These are phyloP conservation scores for Selene dorsalis DNA, from an alignment of 2,797 vertebrate genomes.

Conservation along the genomic window DNA sequence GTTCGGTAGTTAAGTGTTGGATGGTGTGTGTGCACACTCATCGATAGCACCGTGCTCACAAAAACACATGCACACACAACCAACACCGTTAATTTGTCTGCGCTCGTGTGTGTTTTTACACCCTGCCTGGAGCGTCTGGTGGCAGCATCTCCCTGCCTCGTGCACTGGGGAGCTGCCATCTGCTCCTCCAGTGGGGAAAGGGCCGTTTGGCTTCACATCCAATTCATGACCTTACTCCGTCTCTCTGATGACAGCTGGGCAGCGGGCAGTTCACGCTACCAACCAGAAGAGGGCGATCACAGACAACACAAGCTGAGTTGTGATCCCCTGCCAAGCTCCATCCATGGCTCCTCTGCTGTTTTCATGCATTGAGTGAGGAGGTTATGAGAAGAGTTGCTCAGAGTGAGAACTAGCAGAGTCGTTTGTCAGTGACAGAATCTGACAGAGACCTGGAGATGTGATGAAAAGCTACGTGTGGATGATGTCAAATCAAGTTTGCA, in stretches of 20 bases:
- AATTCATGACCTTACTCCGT: slow-evolving; percentile 69
- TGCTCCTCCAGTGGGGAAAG: slow-evolving; percentile 74
- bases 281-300: slow-evolving; percentile 73
- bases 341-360: slow-evolving; percentile 8
- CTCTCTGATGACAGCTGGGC: slow-evolving; percentile 31
- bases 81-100: slow-evolving; percentile 35
- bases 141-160: slow-evolving; percentile 67
- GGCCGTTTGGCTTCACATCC: slow-evolving; percentile 71
- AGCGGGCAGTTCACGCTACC: slow-evolving; percentile 37
- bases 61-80: slow-evolving; percentile 11
- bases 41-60: neutral
- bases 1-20: neutral
- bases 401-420: neutral
- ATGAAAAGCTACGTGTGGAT: neutral
- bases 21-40: neutral
- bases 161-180: slow-evolving; percentile 78
- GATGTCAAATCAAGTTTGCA: neutral
- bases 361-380: slow-evolving; percentile 11
- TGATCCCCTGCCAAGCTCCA: slow-evolving; percentile 11
- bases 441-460: neutral
- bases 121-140: slow-evolving; percentile 74
- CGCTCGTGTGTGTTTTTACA: slow-evolving; percentile 59
- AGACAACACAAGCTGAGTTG: slow-evolving; percentile 48
- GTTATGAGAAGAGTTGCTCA: neutral
- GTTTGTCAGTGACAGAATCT: neutral